These are phyloP conservation scores for Fulica atra DNA, from an alignment of 2,113 vertebrate species.

Conservation along the genomic window DNA sequence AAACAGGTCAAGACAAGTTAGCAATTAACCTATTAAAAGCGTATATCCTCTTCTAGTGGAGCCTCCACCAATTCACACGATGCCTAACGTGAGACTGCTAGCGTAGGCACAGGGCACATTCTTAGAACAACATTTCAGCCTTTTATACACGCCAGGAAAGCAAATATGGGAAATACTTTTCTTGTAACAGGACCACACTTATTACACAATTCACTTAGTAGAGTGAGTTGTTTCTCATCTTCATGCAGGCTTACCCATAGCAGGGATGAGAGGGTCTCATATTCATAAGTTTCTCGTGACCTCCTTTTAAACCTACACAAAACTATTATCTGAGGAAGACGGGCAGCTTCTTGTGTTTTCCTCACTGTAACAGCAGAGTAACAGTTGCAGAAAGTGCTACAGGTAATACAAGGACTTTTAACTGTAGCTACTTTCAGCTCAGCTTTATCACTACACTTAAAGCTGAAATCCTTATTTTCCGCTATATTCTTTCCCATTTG, in stretches of 20 bases:
- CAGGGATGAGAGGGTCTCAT: neutral
- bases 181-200: neutral
- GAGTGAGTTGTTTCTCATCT: neutral
- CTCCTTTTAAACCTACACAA: neutral
- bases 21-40: constrained; percentile 78
- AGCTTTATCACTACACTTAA: neutral
- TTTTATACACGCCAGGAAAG: constrained; percentile 37
- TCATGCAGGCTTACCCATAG: neutral
- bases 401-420: neutral
- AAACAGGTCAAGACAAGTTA: constrained; percentile 78
- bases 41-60: constrained; percentile 55
- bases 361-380: neutral
- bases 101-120: neutral
- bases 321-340: neutral
- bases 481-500: neutral
- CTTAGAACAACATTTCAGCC: constrained; percentile 27
- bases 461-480: neutral
- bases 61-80: constrained; percentile 20
- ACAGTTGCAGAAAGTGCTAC: neutral
- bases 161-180: neutral
- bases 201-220: neutral
- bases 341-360: neutral
- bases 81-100: neutral
- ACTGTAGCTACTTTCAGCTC: neutral
- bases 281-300: neutral